A percentile compares a stretch with the other conserved stretches of the same genome.
Conservation (phyloP, 2,888 invertebrate species). For the Alsophila aescularia region DNA sequence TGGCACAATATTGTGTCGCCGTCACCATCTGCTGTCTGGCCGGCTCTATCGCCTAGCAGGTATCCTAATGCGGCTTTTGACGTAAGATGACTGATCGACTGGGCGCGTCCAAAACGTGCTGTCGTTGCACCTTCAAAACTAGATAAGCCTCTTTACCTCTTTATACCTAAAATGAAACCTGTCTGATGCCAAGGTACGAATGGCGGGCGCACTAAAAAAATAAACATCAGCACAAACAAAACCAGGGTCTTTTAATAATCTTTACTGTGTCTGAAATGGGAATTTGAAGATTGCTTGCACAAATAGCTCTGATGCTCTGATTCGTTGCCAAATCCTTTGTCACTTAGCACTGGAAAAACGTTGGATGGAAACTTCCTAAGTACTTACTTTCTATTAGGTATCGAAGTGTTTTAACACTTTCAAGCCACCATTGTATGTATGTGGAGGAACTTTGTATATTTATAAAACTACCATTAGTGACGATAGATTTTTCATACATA, state of each 20-base stretch:
- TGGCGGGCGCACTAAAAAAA: too few relatives aligned
- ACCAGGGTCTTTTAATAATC: too few relatives aligned
- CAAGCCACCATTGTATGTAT: not conserved
- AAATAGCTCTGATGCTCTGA: too few relatives aligned
- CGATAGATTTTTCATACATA: conserved; percentile 24
- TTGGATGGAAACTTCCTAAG: too few relatives aligned
- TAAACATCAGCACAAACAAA: too few relatives aligned
- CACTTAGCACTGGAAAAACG: not conserved
- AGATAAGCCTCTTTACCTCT: too few relatives aligned
- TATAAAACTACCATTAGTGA: conserved; percentile 16
- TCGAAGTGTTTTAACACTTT: too few relatives aligned
- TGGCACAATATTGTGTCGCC: not conserved
- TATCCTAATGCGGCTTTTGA: conserved; percentile 27
- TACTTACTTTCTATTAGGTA: not conserved
- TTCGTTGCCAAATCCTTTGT: not conserved
- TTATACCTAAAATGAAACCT: too few relatives aligned
- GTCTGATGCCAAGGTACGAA: too few relatives aligned
- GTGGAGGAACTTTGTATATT: not conserved
- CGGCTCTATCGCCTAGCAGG: not conserved
- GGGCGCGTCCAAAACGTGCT: conserved; percentile 16
- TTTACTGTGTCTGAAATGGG: too few relatives aligned
- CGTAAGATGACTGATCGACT: conserved; percentile 32
- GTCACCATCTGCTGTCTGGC: not conserved
- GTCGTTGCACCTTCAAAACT: not conserved
- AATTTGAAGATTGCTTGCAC: too few relatives aligned